phyloP scores from a whole-genome alignment of 2,888 invertebrate genomes.

The Lepidonotus clava region DNA sequence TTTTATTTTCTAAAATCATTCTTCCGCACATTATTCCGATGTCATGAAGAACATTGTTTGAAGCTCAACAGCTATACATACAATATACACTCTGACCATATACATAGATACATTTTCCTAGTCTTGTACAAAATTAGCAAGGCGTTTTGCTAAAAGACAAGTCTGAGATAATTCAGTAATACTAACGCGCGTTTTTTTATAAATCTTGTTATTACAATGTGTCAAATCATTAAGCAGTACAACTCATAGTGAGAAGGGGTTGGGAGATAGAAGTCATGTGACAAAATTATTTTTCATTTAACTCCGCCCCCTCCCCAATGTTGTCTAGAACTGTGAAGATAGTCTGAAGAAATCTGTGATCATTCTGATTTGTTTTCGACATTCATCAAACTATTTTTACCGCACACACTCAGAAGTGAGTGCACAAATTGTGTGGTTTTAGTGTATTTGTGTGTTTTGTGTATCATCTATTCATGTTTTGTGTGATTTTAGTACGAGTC shows the following conservation, averaged over 20 bases:
- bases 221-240: conserved; percentile 35
- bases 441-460: no score
- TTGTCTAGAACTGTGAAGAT: no score
- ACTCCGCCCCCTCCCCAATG: no score
- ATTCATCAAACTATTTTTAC: no score
- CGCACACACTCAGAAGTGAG: no score
- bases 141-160: conserved; percentile 44
- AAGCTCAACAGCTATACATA: conserved; percentile 53
- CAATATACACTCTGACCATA: conserved; percentile 54
- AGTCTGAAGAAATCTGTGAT: no score
- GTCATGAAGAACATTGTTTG: conserved; percentile 39
- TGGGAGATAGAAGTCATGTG: not conserved
- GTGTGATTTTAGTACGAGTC: no score
- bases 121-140: conserved; percentile 39
- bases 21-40: conserved; percentile 45
- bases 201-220: conserved; percentile 26
- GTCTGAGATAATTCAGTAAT: conserved; percentile 45
- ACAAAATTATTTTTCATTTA: not conserved
- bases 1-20: conserved; percentile 54
- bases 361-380: no score
- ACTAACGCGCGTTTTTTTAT: conserved; percentile 29
- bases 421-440: no score
- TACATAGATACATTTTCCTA: conserved; percentile 48
- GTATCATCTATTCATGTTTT: no score
- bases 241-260: conserved; percentile 48